Conservation (phyloP, 2,888 invertebrate species). For the Ischnura elegans region DNA sequence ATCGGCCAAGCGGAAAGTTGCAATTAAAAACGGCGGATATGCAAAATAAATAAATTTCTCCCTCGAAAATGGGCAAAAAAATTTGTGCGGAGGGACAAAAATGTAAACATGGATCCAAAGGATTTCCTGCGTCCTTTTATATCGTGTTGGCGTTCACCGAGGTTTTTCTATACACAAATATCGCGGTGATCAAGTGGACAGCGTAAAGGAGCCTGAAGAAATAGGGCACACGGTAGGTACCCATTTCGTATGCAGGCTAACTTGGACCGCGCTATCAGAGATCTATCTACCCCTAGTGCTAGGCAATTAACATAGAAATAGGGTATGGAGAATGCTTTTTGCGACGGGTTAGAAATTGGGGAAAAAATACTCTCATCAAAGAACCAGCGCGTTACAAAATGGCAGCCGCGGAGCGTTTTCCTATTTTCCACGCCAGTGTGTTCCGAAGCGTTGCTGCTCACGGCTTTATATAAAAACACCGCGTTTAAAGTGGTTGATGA, state of each 20-base stretch:
- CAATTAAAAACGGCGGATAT: slow-evolving; percentile 36
- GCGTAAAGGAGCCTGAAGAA: neutral
- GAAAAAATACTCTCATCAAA: neutral
- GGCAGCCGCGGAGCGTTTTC: neutral
- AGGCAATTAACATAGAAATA: neutral
- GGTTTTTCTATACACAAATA: neutral
- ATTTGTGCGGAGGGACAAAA: neutral
- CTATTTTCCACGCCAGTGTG: neutral
- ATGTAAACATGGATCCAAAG: slow-evolving; percentile 31
- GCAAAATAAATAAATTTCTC: slow-evolving; percentile 43
- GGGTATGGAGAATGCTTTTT: neutral
- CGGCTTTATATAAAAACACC: no score
- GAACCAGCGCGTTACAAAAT: neutral
- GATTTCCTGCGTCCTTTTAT: neutral
- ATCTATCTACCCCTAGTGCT: neutral
- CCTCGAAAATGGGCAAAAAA: neutral
- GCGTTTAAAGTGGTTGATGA: no score
- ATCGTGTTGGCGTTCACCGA: neutral
- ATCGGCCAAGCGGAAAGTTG: slow-evolving; percentile 43
- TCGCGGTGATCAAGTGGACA: neutral
- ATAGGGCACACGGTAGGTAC: neutral
- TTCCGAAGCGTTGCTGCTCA: neutral
- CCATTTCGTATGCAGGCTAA: neutral
- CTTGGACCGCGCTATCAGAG: neutral
- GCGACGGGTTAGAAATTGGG: neutral